Conservation (phyloP, 2,113 vertebrate genomes). For the Nestor notabilis region DNA sequence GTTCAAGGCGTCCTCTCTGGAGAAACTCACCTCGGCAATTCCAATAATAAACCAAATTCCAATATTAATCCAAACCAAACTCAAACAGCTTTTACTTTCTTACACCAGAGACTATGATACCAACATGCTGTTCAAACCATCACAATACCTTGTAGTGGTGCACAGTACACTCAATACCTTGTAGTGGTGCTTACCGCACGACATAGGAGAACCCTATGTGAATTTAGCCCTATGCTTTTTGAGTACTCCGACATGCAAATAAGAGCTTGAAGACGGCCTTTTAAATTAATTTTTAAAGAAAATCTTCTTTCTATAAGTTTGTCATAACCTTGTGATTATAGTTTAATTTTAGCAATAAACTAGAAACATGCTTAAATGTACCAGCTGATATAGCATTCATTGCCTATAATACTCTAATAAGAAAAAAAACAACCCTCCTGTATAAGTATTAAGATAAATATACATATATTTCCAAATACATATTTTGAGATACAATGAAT, state of each 20-base stretch:
- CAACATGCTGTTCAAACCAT: background rate
- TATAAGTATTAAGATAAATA: background rate
- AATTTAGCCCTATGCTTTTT: background rate
- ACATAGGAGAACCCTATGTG: background rate
- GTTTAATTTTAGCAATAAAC: background rate
- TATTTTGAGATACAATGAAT: background rate
- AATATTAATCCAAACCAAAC: background rate
- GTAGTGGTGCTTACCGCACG: background rate
- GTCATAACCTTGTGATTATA: background rate
- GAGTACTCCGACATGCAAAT: background rate
- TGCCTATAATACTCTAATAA: background rate
- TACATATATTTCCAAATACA: background rate
- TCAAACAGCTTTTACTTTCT: background rate
- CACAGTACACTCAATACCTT: fast-evolving
- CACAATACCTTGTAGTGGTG: background rate
- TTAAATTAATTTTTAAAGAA: background rate
- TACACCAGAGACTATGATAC: background rate
- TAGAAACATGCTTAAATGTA: background rate
- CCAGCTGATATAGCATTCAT: background rate
- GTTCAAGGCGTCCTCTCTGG: too few relatives aligned
- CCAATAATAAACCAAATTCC: too few relatives aligned
- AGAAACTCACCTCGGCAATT: too few relatives aligned
- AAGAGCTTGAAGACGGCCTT: background rate
- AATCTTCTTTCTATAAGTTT: background rate
- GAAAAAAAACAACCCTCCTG: background rate